A percentile compares a stretch with the other conserved stretches of the same genome.
These are phyloP conservation scores for Oopsacas minuta DNA, from an alignment of 37 sponge, comb jelly and placozoan species.

Conservation along the genomic window DNA sequence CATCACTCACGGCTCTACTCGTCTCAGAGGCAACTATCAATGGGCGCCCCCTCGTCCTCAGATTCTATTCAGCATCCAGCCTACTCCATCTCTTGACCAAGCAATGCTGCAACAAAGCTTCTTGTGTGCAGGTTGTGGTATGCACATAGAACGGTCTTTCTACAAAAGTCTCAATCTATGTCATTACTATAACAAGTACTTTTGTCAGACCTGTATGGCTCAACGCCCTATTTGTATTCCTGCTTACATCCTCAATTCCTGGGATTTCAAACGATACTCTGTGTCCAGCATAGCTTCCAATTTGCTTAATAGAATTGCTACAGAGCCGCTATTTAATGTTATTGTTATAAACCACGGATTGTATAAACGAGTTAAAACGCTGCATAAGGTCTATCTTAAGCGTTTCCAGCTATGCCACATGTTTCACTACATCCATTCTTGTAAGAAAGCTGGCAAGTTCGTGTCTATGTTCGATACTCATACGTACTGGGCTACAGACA, in stretches of 20 bases:
- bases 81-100: conserved; percentile 31
- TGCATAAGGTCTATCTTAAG: not conserved
- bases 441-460: conserved; percentile 19
- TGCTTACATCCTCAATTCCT: conserved; percentile 58
- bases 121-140: conserved; percentile 94
- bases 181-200: conserved; percentile 88
- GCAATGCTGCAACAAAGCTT: conserved; percentile 51
- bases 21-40: conserved; percentile 55
- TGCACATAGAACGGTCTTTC: conserved; percentile 54
- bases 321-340: not conserved
- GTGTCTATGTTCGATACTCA: conserved; percentile 29
- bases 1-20: not conserved
- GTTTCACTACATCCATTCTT: not conserved
- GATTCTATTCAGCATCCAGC: conserved; percentile 66
- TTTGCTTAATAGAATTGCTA: conserved; percentile 9
- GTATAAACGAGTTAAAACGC: not conserved
- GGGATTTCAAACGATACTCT: conserved; percentile 76
- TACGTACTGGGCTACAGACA: conserved; percentile 47
- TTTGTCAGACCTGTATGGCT: conserved; percentile 86
- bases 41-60: conserved; percentile 97
- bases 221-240: conserved; percentile 50
- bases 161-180: conserved; percentile 76
- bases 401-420: not conserved
- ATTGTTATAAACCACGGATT: not conserved
- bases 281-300: conserved; percentile 17